Evolutionary conservation across 2,113 vertebrate genomes (phyloP), one percentile per base, ranked within the genome.

Genomic region (Cochlearius cochlearius): DNA sequence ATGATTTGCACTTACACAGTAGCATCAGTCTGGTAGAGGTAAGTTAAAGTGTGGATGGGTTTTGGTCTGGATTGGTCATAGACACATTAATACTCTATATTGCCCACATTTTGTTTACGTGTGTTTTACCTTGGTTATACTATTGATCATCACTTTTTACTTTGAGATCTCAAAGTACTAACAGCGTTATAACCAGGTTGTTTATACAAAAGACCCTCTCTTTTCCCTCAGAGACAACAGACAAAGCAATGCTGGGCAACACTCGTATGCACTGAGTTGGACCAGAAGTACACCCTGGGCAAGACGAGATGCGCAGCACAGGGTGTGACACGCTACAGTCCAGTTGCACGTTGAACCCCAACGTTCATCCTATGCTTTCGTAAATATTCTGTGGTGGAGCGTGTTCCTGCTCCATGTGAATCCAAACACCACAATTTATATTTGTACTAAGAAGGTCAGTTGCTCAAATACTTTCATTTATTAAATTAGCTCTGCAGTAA

Each of bases 401-500:
- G 45, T 80, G 73, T 86, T 91, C 47, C 45, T 38, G 27, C 63
- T 75, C 84, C 82, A 75, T 90, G 71, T 92, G 88, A 97, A 90
- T 86, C 94, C 78, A 94, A 91, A 66, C 79, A 60, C 32, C 6
- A 47, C 47, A 45, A 96, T 97, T 97, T 94, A 96, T 97, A 96
- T 97, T 98, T 97, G 78, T 47, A 93, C 39, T 83, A 93, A 73
- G 87, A 97, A 98, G 96, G 90, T 97, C 97, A 98, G 88, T 91
- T 94, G 59, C 90, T 97, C 95, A 97, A 96, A 98, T 97, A 95
- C 87, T 97, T 97, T 86, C 97, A 97, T 98, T 97, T 97, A 98
- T 98, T 98, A 96, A 98, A 97, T 98, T 97, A 98, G 88, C 95
- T 98, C 74, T 93, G 92, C 89, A 97, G 94, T 96, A 98, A 98